Percentiles rank a stretch among this genome's conserved stretches.
Evolutionary conservation across 2,888 invertebrate genomes (phyloP).

Genomic region (Trilocha varians): DNA sequence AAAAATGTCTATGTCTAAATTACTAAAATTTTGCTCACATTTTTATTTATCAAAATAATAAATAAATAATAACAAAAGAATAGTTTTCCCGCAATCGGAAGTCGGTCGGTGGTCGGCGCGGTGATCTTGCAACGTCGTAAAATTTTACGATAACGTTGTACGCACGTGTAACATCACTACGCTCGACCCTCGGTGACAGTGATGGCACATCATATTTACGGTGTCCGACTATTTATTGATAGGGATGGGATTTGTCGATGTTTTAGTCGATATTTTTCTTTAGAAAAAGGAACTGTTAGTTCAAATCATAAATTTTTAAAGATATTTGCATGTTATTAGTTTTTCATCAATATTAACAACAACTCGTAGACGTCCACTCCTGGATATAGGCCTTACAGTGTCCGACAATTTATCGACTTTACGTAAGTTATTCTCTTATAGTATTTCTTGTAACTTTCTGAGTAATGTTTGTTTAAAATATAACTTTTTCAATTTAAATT

Average conservation of each 20-base stretch:
- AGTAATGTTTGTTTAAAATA: too few relatives aligned
- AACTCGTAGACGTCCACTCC: conserved; percentile 1
- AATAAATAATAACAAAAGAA: conserved; percentile 6
- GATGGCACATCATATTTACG: conserved; percentile 55
- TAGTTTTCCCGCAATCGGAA: conserved; percentile 26
- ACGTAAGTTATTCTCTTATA: too few relatives aligned
- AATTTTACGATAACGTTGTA: conserved; percentile 62
- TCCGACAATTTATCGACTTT: conserved; percentile 1
- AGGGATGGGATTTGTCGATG: too few relatives aligned
- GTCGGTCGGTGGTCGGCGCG: conserved; percentile 26
- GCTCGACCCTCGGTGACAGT: conserved; percentile 30
- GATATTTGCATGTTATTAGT: too few relatives aligned
- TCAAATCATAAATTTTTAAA: too few relatives aligned
- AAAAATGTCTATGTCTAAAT: too few relatives aligned
- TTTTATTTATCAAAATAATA: neutral
- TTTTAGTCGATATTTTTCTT: too few relatives aligned
- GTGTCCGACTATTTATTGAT: conserved; percentile 34
- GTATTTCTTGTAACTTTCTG: too few relatives aligned
- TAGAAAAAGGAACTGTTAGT: too few relatives aligned
- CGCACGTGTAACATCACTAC: conserved; percentile 46
- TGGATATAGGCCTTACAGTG: neutral
- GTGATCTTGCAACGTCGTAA: conserved; percentile 48
- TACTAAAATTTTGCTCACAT: neutral
- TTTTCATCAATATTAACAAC: too few relatives aligned
- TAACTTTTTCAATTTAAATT: too few relatives aligned